phyloP scores from a whole-genome alignment of 2,888 invertebrate genomes.

The Lingula anatina region DNA sequence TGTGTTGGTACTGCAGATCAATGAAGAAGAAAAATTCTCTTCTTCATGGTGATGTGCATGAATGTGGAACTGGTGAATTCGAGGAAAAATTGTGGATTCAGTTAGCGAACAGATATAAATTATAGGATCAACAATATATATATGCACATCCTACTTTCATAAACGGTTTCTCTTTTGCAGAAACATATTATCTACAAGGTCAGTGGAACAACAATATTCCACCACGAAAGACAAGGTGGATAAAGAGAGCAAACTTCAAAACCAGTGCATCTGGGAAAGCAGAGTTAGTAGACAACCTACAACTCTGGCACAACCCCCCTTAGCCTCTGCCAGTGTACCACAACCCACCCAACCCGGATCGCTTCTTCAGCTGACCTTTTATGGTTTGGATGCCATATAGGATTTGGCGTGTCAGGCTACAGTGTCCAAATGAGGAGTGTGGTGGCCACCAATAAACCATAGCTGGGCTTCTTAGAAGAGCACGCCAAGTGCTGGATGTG shows the following conservation, averaged over 20 bases:
- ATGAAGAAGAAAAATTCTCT: too few relatives aligned
- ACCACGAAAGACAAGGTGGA: constrained; percentile 10
- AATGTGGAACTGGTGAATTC: too few relatives aligned
- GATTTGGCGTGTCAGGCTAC: constrained; percentile 10
- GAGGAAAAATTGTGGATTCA: too few relatives aligned
- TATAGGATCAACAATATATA: too few relatives aligned
- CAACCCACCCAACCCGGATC: constrained; percentile 5
- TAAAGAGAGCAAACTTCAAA: constrained; percentile 11
- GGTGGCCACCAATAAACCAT: constrained; percentile 10
- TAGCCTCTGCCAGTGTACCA: constrained; percentile 6
- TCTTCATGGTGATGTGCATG: too few relatives aligned
- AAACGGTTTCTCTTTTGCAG: too few relatives aligned
- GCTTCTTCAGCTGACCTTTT: constrained; percentile 13
- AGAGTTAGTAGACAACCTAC: constrained; percentile 7
- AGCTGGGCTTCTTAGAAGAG: constrained; percentile 11
- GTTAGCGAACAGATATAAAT: too few relatives aligned
- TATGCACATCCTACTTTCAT: too few relatives aligned
- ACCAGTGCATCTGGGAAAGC: constrained; percentile 2
- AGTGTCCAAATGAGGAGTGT: constrained; percentile 11
- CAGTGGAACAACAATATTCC: constrained; percentile 11
- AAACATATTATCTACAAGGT: too few relatives aligned
- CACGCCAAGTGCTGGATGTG: constrained; percentile 16
- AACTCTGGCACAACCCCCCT: constrained; percentile 18
- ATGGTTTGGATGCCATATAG: constrained; percentile 14
- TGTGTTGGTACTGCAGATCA: too few relatives aligned